These are phyloP conservation scores for Meandrina meandrites DNA, from an alignment of 92 coral and sea anemone species.

Conservation along the genomic window DNA sequence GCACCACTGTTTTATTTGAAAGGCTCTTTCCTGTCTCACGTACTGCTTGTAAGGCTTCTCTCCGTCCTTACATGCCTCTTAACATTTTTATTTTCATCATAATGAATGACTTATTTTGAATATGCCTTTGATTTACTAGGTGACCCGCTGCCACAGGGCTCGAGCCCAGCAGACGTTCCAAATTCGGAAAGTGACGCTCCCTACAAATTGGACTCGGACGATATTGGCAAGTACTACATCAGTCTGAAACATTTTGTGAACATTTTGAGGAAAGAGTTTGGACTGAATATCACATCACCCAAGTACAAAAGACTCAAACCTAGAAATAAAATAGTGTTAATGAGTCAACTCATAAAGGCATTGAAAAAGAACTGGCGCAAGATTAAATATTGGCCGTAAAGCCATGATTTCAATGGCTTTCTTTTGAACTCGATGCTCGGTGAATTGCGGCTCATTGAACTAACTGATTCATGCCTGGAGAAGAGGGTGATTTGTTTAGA, in stretches of 20 bases:
- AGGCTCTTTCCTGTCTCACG: too few relatives aligned
- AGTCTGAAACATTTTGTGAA: not conserved
- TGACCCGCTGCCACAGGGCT: too few relatives aligned
- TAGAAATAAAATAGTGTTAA: not conserved
- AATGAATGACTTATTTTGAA: too few relatives aligned
- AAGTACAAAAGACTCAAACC: not conserved
- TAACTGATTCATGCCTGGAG: not conserved
- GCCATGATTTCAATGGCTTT: not conserved
- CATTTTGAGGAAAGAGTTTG: constrained; percentile 17
- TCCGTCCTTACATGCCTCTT: not conserved
- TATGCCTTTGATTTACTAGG: not conserved
- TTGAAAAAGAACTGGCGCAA: constrained; percentile 17
- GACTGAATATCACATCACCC: constrained; percentile 6
- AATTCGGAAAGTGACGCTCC: not conserved
- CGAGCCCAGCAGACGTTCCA: not conserved
- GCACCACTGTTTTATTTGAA: too few relatives aligned
- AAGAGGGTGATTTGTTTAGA: not conserved
- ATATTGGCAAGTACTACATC: constrained; percentile 18
- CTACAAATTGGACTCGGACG: not conserved
- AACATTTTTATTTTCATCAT: too few relatives aligned
- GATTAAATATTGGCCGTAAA: not conserved
- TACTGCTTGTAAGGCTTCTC: not conserved
- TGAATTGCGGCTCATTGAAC: not conserved
- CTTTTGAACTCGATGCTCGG: not conserved
- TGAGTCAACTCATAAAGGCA: not conserved